Conservation (phyloP, 2,797 vertebrate genomes). For the Pseudomugil tenellus region DNA sequence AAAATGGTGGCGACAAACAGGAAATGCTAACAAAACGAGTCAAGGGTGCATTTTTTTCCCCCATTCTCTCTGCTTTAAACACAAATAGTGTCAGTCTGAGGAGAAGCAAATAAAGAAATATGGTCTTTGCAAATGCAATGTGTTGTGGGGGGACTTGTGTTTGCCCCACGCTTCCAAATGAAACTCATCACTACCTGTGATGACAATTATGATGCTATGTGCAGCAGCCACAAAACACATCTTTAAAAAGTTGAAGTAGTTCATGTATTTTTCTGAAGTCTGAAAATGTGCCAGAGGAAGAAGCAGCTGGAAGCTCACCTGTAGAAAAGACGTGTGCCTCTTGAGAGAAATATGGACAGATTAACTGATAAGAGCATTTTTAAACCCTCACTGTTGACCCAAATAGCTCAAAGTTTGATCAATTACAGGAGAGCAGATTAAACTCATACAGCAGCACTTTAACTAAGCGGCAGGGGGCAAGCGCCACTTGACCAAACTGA, state of each 20-base stretch:
- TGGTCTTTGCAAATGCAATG: conserved; percentile 22
- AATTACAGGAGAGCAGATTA: conserved; percentile 21
- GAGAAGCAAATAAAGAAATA: conserved; percentile 36
- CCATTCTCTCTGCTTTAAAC: conserved; percentile 23
- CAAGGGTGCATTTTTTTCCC: background rate
- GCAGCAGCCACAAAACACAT: conserved; percentile 34
- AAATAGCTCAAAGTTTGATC: conserved; percentile 29
- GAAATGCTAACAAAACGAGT: conserved; percentile 48
- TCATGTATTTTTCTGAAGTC: conserved; percentile 11
- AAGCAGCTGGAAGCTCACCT: conserved; percentile 31
- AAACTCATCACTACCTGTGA: conserved; percentile 16
- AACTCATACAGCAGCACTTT: conserved; percentile 25
- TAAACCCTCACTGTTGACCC: conserved; percentile 36
- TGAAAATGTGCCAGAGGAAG: conserved; percentile 13
- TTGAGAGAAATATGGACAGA: conserved; percentile 31
- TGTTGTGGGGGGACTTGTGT: conserved; percentile 23
- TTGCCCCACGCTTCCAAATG: conserved; percentile 34
- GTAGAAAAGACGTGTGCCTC: conserved; percentile 24
- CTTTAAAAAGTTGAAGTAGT: conserved; percentile 14
- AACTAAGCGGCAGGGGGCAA: conserved; percentile 25
- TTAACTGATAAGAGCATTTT: conserved; percentile 13
- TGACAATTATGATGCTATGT: conserved; percentile 1
- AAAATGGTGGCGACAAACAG: conserved; percentile 44
- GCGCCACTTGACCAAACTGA: conserved; percentile 46
- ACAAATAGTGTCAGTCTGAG: conserved; percentile 11